Evolutionary conservation across 2,797 vertebrate species (phyloP).

Genomic region (Amazonetta brasiliensis): DNA sequence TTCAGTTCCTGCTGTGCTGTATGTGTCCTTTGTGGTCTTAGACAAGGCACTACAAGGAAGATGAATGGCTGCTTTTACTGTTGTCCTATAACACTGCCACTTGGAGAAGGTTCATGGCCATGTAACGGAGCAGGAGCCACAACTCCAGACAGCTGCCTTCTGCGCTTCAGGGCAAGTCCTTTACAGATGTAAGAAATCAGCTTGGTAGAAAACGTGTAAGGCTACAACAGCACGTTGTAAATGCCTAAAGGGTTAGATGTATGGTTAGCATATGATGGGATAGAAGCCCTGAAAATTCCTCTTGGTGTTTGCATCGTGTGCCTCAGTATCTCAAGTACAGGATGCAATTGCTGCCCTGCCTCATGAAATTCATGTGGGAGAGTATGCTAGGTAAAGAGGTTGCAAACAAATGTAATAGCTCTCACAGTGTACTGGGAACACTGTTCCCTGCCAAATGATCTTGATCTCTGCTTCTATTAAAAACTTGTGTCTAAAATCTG

Average conservation of each 20-base stretch:
- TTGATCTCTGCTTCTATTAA: not conserved
- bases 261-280: not conserved
- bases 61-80: not conserved
- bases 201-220: not conserved
- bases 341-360: not conserved
- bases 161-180: not conserved
- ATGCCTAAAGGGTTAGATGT: not conserved
- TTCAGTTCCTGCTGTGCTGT: not conserved
- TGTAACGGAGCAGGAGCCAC: not conserved
- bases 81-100: not conserved
- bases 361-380: rapidly evolving
- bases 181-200: not conserved
- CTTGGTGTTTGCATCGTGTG: rapidly evolving
- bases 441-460: not conserved
- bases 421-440: not conserved
- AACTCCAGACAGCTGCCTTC: not conserved
- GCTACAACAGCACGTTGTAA: rapidly evolving
- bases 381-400: not conserved
- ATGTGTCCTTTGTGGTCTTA: not conserved
- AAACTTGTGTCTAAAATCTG: too few relatives aligned
- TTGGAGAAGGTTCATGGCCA: not conserved
- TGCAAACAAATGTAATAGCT: not conserved
- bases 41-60: not conserved
- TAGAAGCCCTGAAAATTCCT: rapidly evolving
- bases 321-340: not conserved